Percentiles rank a stretch among this genome's conserved stretches.
These are phyloP conservation scores for Forficula auricularia DNA, from an alignment of 1,140 invertebrate species.

Conservation along the genomic window DNA sequence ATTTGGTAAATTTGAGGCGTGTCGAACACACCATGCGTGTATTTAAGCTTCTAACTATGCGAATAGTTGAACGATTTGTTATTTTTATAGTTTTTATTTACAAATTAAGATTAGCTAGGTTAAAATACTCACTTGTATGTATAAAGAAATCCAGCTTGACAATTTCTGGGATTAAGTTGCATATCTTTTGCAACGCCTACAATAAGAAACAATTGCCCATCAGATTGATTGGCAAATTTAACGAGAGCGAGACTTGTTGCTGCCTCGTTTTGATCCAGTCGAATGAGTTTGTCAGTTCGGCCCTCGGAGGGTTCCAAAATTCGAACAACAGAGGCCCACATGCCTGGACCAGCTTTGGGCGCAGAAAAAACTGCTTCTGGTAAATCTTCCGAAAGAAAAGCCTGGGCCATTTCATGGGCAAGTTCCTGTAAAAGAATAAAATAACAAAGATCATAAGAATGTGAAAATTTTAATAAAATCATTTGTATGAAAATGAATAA, in stretches of 20 bases:
- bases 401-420: constrained; percentile 91
- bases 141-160: constrained; percentile 65
- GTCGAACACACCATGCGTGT: no score
- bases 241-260: constrained; percentile 63
- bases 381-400: constrained; percentile 85
- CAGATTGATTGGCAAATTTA: constrained; percentile 49
- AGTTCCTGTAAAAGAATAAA: constrained; percentile 36
- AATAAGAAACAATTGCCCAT: constrained; percentile 56
- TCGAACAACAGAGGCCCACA: constrained; percentile 92
- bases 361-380: constrained; percentile 88
- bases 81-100: no score
- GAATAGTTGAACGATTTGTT: no score
- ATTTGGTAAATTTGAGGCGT: no score
- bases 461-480: no score
- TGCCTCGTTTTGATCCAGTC: constrained; percentile 91
- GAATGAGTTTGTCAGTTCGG: constrained; percentile 58
- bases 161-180: constrained; percentile 68
- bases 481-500: no score
- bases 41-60: no score
- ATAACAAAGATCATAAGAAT: no score
- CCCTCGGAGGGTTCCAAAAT: constrained; percentile 80
- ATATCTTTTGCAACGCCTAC: constrained; percentile 84
- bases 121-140: constrained; percentile 52
- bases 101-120: no score
- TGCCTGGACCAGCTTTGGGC: constrained; percentile 84